A percentile compares a stretch with the other conserved stretches of the same genome.
phyloP scores from a whole-genome alignment of 2,113 vertebrate species.

The Cheirogaleus medius region DNA sequence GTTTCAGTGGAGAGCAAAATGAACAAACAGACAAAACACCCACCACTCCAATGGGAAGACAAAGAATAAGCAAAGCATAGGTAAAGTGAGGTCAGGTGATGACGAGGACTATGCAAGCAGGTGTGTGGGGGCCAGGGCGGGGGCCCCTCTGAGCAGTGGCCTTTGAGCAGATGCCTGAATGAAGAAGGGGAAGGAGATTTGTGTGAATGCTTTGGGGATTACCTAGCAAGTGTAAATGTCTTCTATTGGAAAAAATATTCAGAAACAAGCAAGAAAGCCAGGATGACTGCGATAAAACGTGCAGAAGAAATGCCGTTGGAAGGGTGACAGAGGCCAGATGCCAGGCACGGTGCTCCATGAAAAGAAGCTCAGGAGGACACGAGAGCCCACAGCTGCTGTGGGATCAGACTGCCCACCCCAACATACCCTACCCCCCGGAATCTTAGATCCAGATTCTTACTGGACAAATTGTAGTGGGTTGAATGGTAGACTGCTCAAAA shows the following conservation, averaged over 20 bases:
- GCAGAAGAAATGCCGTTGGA: background rate
- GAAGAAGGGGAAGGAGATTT: background rate
- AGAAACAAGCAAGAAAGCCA: background rate
- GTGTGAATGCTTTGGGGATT: background rate
- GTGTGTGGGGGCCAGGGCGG: no score
- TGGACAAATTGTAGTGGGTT: background rate
- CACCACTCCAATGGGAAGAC: background rate
- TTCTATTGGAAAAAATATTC: background rate
- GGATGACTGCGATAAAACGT: background rate
- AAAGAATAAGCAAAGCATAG: background rate
- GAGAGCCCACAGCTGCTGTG: background rate
- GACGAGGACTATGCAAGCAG: background rate
- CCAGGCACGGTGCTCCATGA: no score
- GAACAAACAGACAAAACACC: background rate
- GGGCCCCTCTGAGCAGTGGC: background rate
- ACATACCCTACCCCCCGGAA: background rate
- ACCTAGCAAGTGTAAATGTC: background rate
- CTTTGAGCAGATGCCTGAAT: background rate
- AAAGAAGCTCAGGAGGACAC: background rate
- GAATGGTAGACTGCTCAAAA: background rate
- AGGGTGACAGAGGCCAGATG: background rate
- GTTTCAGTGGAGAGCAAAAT: background rate
- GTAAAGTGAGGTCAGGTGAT: background rate
- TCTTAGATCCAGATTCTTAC: background rate
- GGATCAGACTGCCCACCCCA: background rate